Percentiles rank a stretch among this genome's conserved stretches.
phyloP scores from a whole-genome alignment of 2,797 vertebrate genomes.

The Lophius americanus region DNA sequence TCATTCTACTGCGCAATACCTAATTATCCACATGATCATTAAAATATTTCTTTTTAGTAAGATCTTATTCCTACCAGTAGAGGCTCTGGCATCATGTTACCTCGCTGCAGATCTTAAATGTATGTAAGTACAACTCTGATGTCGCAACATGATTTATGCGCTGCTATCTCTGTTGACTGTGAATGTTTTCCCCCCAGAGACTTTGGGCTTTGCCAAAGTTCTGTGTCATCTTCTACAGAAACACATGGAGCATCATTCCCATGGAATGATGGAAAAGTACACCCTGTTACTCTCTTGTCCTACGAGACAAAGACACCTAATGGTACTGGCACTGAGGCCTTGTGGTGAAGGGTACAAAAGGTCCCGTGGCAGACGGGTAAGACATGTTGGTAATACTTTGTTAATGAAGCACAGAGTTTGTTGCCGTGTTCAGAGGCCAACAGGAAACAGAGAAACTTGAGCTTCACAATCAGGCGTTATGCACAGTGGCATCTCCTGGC shows the following conservation, averaged over 20 bases:
- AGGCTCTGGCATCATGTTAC: constrained; percentile 7
- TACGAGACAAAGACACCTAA: constrained; percentile 40
- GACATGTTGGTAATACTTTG: constrained; percentile 5
- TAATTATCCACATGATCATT: too few species aligned
- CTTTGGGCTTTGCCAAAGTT: constrained; percentile 23
- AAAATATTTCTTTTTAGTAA: too few species aligned
- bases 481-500: not conserved
- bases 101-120: constrained; percentile 22
- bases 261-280: constrained; percentile 49
- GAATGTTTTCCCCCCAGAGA: constrained; percentile 29
- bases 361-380: constrained; percentile 37
- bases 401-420: constrained; percentile 4
- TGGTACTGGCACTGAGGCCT: constrained; percentile 24
- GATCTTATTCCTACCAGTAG: not conserved
- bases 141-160: constrained; percentile 37
- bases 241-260: constrained; percentile 11
- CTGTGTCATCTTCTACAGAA: constrained; percentile 8
- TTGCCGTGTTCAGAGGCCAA: not conserved
- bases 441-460: constrained; percentile 8
- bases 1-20: not conserved
- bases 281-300: constrained; percentile 44
- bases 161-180: constrained; percentile 51
- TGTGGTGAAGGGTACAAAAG: constrained; percentile 58
- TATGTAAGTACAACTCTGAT: constrained; percentile 21
- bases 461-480: not conserved